Evolutionary conservation across 2,888 invertebrate species (phyloP).

Genomic region (Hipparchia sbordonii): DNA sequence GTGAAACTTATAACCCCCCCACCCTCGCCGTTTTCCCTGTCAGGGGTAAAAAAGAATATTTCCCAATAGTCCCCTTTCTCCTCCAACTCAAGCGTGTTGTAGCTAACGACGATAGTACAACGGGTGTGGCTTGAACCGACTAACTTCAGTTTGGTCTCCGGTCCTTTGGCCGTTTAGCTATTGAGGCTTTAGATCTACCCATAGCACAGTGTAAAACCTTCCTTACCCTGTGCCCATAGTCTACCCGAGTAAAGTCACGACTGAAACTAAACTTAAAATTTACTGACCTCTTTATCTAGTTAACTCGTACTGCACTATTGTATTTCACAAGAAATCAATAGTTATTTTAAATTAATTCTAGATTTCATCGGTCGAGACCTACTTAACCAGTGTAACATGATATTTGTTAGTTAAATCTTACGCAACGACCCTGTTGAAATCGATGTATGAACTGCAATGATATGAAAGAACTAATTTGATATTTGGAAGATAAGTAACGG

Average conservation of each 20-base stretch:
- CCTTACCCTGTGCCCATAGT: not conserved
- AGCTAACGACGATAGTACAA: not conserved
- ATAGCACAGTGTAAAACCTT: no score
- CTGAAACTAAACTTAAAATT: slow-evolving; percentile 8
- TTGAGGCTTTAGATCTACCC: no score
- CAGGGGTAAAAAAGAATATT: no score
- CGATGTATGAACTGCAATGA: slow-evolving; percentile 3
- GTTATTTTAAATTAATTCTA: slow-evolving; percentile 35
- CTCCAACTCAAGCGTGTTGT: not conserved
- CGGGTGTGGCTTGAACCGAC: no score
- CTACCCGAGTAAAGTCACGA: not conserved
- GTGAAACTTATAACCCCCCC: no score
- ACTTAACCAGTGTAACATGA: slow-evolving; percentile 34
- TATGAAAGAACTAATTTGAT: slow-evolving; percentile 16
- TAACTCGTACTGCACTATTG: slow-evolving; percentile 28
- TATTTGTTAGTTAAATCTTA: slow-evolving; percentile 33
- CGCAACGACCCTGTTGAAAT: slow-evolving; percentile 22
- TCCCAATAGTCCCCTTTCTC: not conserved
- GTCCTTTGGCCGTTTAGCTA: no score
- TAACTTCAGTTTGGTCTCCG: no score
- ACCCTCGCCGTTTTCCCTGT: no score
- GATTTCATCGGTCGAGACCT: slow-evolving; percentile 39
- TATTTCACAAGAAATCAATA: slow-evolving; percentile 36
- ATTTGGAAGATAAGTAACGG: slow-evolving; percentile 5
- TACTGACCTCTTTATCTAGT: slow-evolving; percentile 21